These are phyloP conservation scores for Operophtera brumata DNA, from an alignment of 2,888 invertebrate species.

Conservation along the genomic window DNA sequence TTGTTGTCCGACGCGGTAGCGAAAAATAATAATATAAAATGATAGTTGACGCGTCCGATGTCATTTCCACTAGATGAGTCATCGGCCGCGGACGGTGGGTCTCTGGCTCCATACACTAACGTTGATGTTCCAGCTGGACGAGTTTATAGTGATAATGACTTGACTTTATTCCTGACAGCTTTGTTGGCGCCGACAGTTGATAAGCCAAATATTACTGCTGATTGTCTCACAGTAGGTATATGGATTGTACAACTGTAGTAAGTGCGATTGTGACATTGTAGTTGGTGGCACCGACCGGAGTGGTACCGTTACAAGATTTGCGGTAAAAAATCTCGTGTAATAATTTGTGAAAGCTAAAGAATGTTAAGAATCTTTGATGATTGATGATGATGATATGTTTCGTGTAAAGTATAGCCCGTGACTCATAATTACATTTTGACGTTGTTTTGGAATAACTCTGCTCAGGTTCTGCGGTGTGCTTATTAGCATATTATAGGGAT, in stretches of 20 bases:
- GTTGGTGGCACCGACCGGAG: neutral
- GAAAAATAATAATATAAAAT: conserved; percentile 41
- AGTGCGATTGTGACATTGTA: conserved; percentile 7
- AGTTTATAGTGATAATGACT: conserved; percentile 56
- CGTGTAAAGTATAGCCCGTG: conserved; percentile 19
- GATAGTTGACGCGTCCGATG: conserved; percentile 42
- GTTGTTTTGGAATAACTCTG: conserved; percentile 32
- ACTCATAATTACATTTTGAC: conserved; percentile 29
- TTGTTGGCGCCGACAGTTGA: conserved; percentile 45
- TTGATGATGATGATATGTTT: conserved; percentile 24
- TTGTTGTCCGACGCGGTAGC: conserved; percentile 42
- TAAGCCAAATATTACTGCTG: conserved; percentile 30
- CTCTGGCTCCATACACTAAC: conserved; percentile 34
- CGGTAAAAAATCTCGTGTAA: conserved; percentile 9
- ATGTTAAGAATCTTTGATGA: conserved; percentile 26
- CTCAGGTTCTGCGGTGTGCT: conserved; percentile 16
- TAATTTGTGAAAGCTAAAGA: conserved; percentile 15
- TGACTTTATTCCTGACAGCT: conserved; percentile 57
- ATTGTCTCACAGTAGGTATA: conserved; percentile 22
- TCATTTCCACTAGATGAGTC: conserved; percentile 61
- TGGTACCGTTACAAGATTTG: conserved; percentile 9
- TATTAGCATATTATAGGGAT: conserved; percentile 19
- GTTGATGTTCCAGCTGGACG: conserved; percentile 36
- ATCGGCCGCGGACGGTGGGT: conserved; percentile 50
- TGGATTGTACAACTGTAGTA: no score